phyloP scores from a whole-genome alignment of 1,140 invertebrate species.

The Harlomillsia oculata region DNA sequence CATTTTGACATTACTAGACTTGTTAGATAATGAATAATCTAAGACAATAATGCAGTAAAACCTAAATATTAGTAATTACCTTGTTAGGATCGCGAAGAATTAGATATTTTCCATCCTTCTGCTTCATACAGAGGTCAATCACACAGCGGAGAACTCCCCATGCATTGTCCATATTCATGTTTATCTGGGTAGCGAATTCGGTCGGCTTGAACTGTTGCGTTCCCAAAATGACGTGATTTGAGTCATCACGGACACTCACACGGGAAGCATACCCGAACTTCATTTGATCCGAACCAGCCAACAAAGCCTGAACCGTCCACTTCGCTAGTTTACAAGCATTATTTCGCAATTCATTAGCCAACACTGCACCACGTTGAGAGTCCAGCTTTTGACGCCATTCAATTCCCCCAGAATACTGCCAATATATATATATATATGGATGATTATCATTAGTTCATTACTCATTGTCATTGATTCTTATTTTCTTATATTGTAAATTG shows the following conservation, averaged over 20 bases:
- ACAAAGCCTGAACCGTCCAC: constrained; percentile 94
- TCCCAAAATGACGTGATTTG: constrained; percentile 93
- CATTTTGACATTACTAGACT: no score
- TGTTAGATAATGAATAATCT: no score
- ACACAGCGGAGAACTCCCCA: constrained; percentile 99
- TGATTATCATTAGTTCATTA: no score
- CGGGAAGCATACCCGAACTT: constrained; percentile 88
- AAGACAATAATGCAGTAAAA: no score
- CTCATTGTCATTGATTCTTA: no score
- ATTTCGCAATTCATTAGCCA: constrained; percentile 96
- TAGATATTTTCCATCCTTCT: constrained; percentile 91
- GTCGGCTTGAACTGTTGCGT: constrained; percentile 97
- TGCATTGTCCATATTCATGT: constrained; percentile 98
- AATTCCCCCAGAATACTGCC: constrained; percentile 75
- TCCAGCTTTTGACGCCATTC: constrained; percentile 98
- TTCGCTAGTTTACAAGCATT: constrained; percentile 98
- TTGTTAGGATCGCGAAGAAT: constrained; percentile 99
- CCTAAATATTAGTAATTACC: no score
- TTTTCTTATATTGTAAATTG: background rate
- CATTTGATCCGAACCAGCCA: constrained; percentile 93
- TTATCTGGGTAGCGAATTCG: constrained; percentile 98
- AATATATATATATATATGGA: constrained; percentile 19
- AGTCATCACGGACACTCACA: constrained; percentile 80
- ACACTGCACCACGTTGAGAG: constrained; percentile 90
- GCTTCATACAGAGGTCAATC: constrained; percentile 95